These are phyloP conservation scores for Drosophila orosa DNA, from an alignment of 1,140 invertebrate genomes.

Conservation along the genomic window DNA sequence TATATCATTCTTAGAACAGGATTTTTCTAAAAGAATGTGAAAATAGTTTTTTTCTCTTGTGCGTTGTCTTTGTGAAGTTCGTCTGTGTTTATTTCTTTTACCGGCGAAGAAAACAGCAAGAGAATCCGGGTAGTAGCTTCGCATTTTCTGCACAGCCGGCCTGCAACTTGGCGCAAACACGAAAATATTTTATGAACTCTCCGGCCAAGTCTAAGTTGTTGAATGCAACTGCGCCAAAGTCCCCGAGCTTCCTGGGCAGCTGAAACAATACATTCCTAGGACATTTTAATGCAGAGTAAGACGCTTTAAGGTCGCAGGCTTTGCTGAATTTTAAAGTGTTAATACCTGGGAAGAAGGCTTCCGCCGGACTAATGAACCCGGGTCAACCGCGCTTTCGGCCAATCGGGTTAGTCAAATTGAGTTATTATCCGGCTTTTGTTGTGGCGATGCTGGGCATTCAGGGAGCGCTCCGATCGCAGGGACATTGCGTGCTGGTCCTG, in stretches of 20 bases:
- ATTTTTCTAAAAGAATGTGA: too few species aligned
- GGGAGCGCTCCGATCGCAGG: neutral
- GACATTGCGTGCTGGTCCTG: slow-evolving; percentile 11
- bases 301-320: slow-evolving; percentile 22
- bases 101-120: neutral
- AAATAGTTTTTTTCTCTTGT: neutral
- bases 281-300: slow-evolving; percentile 8
- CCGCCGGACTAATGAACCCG: slow-evolving; percentile 11
- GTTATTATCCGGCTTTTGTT: slow-evolving; percentile 28
- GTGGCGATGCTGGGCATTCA: slow-evolving; percentile 1
- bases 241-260: slow-evolving; percentile 26
- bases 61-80: neutral
- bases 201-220: slow-evolving; percentile 41
- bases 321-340: slow-evolving; percentile 1
- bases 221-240: slow-evolving; percentile 27
- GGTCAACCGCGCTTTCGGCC: slow-evolving; percentile 23
- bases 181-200: slow-evolving; percentile 52
- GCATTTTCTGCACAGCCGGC: neutral
- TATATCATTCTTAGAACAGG: too few species aligned
- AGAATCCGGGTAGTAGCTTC: neutral
- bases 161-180: slow-evolving; percentile 33
- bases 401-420: slow-evolving; percentile 31
- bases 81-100: slow-evolving; percentile 2
- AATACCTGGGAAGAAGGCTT: neutral
- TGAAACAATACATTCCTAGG: slow-evolving; percentile 49